Evolutionary conservation across 1,140 invertebrate species (phyloP).

Genomic region (Drosophila equinoxialis): DNA sequence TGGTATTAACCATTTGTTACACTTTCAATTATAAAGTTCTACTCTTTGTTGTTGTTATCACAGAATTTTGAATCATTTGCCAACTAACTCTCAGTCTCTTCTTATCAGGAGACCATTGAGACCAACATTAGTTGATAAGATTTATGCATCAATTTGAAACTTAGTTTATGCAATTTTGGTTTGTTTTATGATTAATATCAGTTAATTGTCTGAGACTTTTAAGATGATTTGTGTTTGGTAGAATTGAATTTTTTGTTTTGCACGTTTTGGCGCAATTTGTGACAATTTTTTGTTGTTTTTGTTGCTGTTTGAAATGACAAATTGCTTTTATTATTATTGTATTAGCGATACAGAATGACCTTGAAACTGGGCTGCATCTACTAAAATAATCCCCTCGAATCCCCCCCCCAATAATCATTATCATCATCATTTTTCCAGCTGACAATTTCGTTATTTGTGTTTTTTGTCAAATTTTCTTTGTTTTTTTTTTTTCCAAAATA

Average conservation of each 20-base stretch:
- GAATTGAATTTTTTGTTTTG: constrained; percentile 31
- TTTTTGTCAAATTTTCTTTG: constrained; percentile 68
- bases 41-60: neutral
- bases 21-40: neutral
- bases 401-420: constrained; percentile 11
- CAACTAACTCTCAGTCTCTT: too few relatives aligned
- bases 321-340: constrained; percentile 51
- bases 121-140: neutral
- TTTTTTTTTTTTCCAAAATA: constrained; percentile 48
- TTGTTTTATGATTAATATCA: neutral
- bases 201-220: constrained; percentile 3
- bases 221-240: constrained; percentile 4
- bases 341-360: constrained; percentile 50
- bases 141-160: neutral
- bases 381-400: constrained; percentile 6
- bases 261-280: constrained; percentile 31
- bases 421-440: constrained; percentile 57
- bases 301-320: constrained; percentile 56
- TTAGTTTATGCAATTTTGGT: constrained; percentile 23
- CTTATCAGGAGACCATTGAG: too few relatives aligned
- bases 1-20: neutral
- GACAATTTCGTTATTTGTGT: constrained; percentile 22
- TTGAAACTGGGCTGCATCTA: constrained; percentile 57
- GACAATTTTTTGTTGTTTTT: neutral
- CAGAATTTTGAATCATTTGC: neutral